These are phyloP conservation scores for Lycocorax pyrrhopterus DNA, from an alignment of 2,113 vertebrate species.

Conservation along the genomic window DNA sequence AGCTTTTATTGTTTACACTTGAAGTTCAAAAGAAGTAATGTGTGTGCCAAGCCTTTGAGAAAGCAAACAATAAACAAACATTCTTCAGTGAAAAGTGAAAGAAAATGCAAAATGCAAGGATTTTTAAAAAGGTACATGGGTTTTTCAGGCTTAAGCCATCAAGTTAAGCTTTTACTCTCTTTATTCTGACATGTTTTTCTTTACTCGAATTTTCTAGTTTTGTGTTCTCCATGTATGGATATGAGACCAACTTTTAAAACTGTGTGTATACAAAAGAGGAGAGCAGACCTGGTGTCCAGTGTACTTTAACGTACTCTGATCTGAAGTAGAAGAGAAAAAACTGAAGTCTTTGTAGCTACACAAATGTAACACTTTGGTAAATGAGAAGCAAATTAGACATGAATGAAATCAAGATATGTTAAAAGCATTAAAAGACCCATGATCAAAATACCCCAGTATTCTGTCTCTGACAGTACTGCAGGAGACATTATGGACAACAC, in stretches of 20 bases:
- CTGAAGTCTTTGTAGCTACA: not conserved
- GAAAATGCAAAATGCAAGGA: not conserved
- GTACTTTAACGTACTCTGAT: not conserved
- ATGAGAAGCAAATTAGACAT: not conserved
- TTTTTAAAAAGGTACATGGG: not conserved
- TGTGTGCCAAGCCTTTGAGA: not conserved
- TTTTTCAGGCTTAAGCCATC: not conserved
- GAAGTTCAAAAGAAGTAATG: slow-evolving; percentile 42
- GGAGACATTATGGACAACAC: not conserved
- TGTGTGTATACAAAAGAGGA: not conserved
- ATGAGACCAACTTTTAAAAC: not conserved
- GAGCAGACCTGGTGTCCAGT: not conserved
- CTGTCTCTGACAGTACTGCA: fast-evolving
- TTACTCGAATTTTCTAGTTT: slow-evolving; percentile 35
- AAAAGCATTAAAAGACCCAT: not conserved
- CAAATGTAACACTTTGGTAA: not conserved
- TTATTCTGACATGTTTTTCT: not conserved
- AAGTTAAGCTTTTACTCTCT: slow-evolving; percentile 9
- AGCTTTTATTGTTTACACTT: slow-evolving; percentile 35
- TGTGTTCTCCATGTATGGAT: not conserved
- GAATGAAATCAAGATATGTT: not conserved
- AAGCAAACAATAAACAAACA: slow-evolving; percentile 28
- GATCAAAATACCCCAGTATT: not conserved
- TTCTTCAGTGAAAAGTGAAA: slow-evolving; percentile 14
- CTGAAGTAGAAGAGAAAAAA: not conserved